These are phyloP conservation scores for Prostheceraeus crozeri DNA, from an alignment of 2,888 invertebrate genomes.

Conservation along the genomic window DNA sequence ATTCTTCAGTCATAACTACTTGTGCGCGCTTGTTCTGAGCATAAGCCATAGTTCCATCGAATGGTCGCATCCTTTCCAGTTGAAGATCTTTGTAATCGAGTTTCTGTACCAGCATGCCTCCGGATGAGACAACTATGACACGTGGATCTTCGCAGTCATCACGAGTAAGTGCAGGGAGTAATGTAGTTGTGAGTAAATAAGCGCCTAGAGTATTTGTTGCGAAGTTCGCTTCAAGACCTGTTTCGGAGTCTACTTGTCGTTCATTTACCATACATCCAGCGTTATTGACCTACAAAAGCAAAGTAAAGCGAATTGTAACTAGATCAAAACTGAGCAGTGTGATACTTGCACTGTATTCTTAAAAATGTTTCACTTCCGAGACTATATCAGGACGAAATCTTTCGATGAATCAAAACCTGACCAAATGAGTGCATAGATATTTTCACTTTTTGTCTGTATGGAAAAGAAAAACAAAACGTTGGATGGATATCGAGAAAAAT, in stretches of 20 bases:
- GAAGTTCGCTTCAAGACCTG: constrained; percentile 59
- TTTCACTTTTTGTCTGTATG: no score
- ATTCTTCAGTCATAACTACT: constrained; percentile 56
- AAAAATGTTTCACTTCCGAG: no score
- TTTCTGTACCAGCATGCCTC: constrained; percentile 59
- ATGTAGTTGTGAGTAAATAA: constrained; percentile 37
- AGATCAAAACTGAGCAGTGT: no score
- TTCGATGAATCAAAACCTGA: no score
- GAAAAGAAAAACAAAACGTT: no score
- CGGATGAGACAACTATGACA: constrained; percentile 56
- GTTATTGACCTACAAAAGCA: constrained; percentile 57
- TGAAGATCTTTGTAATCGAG: constrained; percentile 57
- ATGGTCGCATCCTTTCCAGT: constrained; percentile 56
- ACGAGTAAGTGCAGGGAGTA: constrained; percentile 32
- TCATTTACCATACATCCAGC: constrained; percentile 59
- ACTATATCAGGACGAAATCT: no score
- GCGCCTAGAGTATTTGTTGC: constrained; percentile 58
- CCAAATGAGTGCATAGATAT: no score
- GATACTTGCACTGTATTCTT: no score
- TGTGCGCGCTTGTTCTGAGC: constrained; percentile 60
- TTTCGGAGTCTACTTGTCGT: constrained; percentile 49
- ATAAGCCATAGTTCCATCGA: constrained; percentile 59
- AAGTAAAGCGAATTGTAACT: no score
- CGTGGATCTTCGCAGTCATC: constrained; percentile 13
- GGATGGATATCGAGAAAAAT: no score